A percentile compares a stretch with the other conserved stretches of the same genome.
These are phyloP conservation scores for Hyaena hyaena DNA, from an alignment of 2,113 vertebrate species.

Conservation along the genomic window DNA sequence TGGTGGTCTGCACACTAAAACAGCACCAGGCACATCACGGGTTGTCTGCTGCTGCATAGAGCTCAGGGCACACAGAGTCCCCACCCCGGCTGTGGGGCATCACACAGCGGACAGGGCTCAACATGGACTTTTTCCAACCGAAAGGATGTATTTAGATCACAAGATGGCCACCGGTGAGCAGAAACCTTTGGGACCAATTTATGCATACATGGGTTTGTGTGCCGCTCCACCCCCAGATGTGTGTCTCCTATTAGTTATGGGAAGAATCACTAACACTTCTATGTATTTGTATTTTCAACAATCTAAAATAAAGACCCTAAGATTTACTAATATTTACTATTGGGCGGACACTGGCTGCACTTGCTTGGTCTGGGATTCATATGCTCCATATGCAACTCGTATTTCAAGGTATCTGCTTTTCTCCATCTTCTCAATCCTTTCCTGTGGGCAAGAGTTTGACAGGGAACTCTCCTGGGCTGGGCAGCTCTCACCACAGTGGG, in stretches of 20 bases:
- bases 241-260: background rate
- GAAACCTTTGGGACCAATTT: background rate
- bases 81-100: background rate
- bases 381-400: background rate
- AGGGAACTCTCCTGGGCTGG: background rate
- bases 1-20: background rate
- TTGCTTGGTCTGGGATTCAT: background rate
- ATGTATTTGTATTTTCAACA: background rate
- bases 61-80: background rate
- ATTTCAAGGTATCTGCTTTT: background rate
- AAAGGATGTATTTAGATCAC: background rate
- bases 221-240: background rate
- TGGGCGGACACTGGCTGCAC: background rate
- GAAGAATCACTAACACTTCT: background rate
- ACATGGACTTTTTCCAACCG: background rate
- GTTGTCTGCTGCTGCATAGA: background rate
- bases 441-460: background rate
- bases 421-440: background rate
- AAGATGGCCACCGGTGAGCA: background rate
- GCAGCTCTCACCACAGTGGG: background rate
- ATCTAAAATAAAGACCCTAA: conserved; percentile 23
- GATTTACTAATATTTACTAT: background rate
- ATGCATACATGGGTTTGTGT: background rate
- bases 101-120: background rate
- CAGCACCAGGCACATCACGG: background rate